Evolutionary conservation across 2,888 invertebrate genomes (phyloP), one percentile per base, ranked within the genome.

Genomic region (Hipparchia sbordonii): DNA sequence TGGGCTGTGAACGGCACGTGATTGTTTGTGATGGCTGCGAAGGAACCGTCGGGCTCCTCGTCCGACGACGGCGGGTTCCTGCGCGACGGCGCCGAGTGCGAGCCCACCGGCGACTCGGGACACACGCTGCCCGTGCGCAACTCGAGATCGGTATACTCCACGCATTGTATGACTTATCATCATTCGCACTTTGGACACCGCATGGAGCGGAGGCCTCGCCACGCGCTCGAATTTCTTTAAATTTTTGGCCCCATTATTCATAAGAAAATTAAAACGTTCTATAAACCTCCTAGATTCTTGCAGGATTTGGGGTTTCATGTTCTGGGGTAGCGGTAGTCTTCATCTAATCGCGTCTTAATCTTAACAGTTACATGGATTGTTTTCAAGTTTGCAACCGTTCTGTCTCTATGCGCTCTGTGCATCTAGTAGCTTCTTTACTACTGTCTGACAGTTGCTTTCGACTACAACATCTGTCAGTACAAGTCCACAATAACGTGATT

Each of bases 51-150:
- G 84, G 93, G 93, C 84, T 94, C 94, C 76, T 94, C 94, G 82
- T 93, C 93, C 84, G 94, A 94, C 87, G 94, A 93, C 80, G 94
- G 94, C 85, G 94, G 93, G 76, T 93, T 93, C 88, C 90, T 89
- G 88, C 87, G 86, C 74, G 90, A 89, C 81, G 87, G 86, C 78
- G 88, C 82, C 77, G 89, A 87, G 80, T 85, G 78, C 79, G 90
- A 89, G 78, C 86, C 80, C 78, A 85, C 85, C 76, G 87, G 83
- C 76, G 92, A 91, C 83, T 82, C 92, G 75, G 93, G 92, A 71
- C 90, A 92, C 90, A 94, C 94, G 86, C 90, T 94, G 89, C 94
- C 94, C 89, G 93, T 93, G 88, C 92, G 94, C 91, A 89, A 87
- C 90, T 92, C 92, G 77, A 87, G 92, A 89, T 92, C 92, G 93